Base-by-base conservation (phyloP, 2,113 vertebrate species). In the Amphiprion ocellaris region DNA sequence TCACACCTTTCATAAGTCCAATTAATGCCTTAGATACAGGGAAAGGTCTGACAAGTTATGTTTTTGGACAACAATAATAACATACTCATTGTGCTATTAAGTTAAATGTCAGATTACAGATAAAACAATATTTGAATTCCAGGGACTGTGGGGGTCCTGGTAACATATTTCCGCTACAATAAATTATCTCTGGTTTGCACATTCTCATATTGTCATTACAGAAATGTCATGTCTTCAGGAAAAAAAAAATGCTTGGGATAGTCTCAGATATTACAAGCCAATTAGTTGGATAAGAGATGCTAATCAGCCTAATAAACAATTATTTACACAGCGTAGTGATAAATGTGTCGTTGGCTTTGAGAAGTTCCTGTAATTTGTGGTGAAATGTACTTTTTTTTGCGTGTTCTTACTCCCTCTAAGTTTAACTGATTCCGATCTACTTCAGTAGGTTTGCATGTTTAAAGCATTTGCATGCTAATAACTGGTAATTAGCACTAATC, bases 381-480 rank as follows among this genome's bases (percentile, higher is more conserved):
- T 49, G 37, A 75, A 76, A 69, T 58, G 73, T 15, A 52, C 33
- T 77, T 50, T 55, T 54, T 71, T 72, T 56, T 54, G 30, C 6
- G 5, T 72, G 8, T 37, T 16, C 39, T 70, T 47, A 15, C 46
- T 68, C 82, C n/a, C 58, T 24, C 10, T 46, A 80, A 69, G 17
- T 86, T 64, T 33, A 52, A 62, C 65, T 54, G 14, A 79, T 82
- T 61, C 58, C 17, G 61, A 66, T 69, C 62, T 59, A 52, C 64
- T 84, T 77, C 83, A 80, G 77, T 74, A 63, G 52, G 26, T 85
- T 68, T 67, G 70, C 54, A 77, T 79, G 49, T 52, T n/a, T 21
- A 21, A 10, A 33, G 17, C 2, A 4, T 19, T 53, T 46, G 17
- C 56, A 73, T 0, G 17, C 21, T 70, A 54, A 37, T 24, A 56